Evolutionary conservation across 1,140 invertebrate species (phyloP).

Genomic region (Drosophila seguyi): DNA sequence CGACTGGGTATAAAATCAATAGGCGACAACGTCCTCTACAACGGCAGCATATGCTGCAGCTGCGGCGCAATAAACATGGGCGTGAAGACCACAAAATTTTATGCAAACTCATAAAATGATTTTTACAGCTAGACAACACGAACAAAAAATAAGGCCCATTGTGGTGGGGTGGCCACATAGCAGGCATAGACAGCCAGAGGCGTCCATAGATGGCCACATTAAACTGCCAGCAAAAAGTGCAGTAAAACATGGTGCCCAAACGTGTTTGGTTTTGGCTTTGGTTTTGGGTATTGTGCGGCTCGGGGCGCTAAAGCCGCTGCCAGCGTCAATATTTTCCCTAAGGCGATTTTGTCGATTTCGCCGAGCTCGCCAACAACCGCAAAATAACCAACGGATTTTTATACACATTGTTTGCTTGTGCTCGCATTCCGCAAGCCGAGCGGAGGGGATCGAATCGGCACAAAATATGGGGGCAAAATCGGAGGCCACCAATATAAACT

Average conservation of each 20-base stretch:
- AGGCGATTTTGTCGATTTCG: constrained; percentile 68
- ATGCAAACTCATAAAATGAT: constrained; percentile 84
- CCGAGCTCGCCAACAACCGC: constrained; percentile 56
- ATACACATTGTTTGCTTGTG: constrained; percentile 48
- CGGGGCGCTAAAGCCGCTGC: constrained; percentile 30
- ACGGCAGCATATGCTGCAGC: constrained; percentile 65
- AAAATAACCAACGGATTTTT: constrained; percentile 71
- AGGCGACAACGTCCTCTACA: constrained; percentile 54
- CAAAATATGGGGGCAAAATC: constrained; percentile 51
- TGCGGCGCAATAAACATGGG: constrained; percentile 76
- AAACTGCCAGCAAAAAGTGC: constrained; percentile 76
- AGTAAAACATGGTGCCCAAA: constrained; percentile 63
- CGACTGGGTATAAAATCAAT: constrained; percentile 70
- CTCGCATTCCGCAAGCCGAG: constrained; percentile 34
- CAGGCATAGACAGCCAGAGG: constrained; percentile 44
- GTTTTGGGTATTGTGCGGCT: constrained; percentile 27
- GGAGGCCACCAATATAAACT: constrained; percentile 62
- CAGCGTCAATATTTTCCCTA: constrained; percentile 75
- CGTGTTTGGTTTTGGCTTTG: constrained; percentile 50
- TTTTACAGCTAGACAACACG: constrained; percentile 73
- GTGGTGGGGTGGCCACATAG: constrained; percentile 26
- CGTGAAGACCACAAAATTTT: constrained; percentile 84
- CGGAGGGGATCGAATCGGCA: constrained; percentile 10
- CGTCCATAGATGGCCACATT: constrained; percentile 63
- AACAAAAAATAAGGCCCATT: constrained; percentile 51